Conservation (phyloP, 2,888 invertebrate genomes). For the Antitype chi region DNA sequence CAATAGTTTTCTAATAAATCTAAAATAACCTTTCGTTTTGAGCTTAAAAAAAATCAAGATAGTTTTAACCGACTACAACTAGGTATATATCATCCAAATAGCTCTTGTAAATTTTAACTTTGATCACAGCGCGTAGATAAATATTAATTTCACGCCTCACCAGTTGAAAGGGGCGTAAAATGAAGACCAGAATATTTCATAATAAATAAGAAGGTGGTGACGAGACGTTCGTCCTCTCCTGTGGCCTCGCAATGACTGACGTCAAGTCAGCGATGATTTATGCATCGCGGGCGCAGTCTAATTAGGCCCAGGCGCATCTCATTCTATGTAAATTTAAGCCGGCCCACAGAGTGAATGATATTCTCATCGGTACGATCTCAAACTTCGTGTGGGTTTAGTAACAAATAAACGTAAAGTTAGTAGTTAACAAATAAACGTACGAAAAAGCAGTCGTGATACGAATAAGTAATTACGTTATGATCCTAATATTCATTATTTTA, state of each 20-base stretch:
- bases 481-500: conserved; percentile 51
- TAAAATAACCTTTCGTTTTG: background rate
- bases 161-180: conserved; percentile 61
- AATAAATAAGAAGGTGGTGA: conserved; percentile 66
- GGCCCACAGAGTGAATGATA: conserved; percentile 70
- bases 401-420: conserved; percentile 71
- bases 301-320: conserved; percentile 83
- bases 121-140: conserved; percentile 53
- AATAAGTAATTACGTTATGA: conserved; percentile 64
- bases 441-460: conserved; percentile 65
- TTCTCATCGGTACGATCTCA: conserved; percentile 70
- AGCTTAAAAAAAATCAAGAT: background rate
- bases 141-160: conserved; percentile 55
- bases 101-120: conserved; percentile 48
- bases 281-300: conserved; percentile 79
- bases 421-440: conserved; percentile 71
- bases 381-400: conserved; percentile 72
- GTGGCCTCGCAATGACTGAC: conserved; percentile 68
- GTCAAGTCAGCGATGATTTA: conserved; percentile 82
- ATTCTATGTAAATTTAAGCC: conserved; percentile 84
- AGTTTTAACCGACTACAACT: conserved; percentile 3
- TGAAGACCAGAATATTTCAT: conserved; percentile 64
- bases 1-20: background rate
- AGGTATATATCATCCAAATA: conserved; percentile 11
- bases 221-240: conserved; percentile 63